Conservation (phyloP, 2,797 vertebrate species). For the Picus viridis region DNA sequence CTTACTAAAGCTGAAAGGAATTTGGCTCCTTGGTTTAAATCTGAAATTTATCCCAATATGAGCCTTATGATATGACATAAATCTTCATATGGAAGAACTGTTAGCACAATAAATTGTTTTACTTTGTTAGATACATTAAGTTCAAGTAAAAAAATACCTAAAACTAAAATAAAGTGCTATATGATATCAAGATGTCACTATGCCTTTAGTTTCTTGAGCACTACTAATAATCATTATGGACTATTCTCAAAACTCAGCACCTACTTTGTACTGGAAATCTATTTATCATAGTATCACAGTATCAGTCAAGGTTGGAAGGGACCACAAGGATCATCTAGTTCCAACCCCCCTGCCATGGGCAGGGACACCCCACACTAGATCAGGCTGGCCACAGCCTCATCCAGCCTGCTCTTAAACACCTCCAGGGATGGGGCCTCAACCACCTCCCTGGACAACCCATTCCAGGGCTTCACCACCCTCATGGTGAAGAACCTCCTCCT, state of each 20-base stretch:
- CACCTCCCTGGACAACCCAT: too few species aligned
- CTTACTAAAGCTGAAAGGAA: conserved; percentile 21
- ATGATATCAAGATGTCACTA: not conserved
- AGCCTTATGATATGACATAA: not conserved
- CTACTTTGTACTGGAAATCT: not conserved
- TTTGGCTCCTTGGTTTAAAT: conserved; percentile 17
- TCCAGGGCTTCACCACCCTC: too few species aligned
- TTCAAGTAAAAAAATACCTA: not conserved
- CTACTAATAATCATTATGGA: accelerated
- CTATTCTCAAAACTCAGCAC: not conserved
- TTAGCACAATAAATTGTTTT: not conserved
- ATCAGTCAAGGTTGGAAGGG: too few species aligned
- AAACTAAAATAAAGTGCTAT: not conserved
- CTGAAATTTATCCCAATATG: not conserved
- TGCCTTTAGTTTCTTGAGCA: not conserved
- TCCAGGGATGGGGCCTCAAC: too few species aligned
- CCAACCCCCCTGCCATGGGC: too few species aligned
- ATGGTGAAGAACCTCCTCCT: too few species aligned
- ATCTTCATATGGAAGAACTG: not conserved
- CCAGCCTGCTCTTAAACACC: too few species aligned
- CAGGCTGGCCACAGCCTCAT: too few species aligned
- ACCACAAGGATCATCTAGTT: too few species aligned
- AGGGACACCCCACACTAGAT: too few species aligned
- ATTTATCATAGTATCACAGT: too few species aligned
- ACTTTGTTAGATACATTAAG: not conserved